Percentiles rank a stretch among this genome's conserved stretches.
phyloP scores from a whole-genome alignment of 2,113 vertebrate species.

The Crocuta crocuta region DNA sequence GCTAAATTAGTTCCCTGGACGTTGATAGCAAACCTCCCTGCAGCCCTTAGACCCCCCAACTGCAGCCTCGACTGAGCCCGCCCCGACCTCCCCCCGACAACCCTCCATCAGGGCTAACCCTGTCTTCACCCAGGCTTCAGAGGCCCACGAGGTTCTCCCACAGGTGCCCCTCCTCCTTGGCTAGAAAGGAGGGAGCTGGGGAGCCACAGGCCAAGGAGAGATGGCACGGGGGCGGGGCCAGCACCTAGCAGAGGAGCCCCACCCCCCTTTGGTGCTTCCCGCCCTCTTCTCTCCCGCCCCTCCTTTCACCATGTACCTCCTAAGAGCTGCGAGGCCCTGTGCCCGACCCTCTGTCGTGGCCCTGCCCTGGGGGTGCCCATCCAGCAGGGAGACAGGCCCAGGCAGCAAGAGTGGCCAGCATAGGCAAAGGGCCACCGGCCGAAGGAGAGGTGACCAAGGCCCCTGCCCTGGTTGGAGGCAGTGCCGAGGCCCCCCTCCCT shows the following conservation, averaged over 20 bases:
- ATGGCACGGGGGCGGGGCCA: too few relatives aligned
- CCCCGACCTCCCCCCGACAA: background rate
- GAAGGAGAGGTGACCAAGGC: background rate
- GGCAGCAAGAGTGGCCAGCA: background rate
- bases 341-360: rapidly evolving
- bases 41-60: background rate
- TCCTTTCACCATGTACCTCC: background rate
- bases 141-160: background rate
- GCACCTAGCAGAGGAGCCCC: too few relatives aligned
- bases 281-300: too few relatives aligned
- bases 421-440: rapidly evolving
- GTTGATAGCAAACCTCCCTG: background rate
- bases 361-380: rapidly evolving
- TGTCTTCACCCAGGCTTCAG: background rate
- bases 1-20: background rate
- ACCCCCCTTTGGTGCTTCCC: background rate
- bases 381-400: too few relatives aligned
- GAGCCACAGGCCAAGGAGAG: background rate
- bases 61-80: background rate
- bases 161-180: background rate
- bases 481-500: background rate
- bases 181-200: background rate
- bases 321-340: rapidly evolving
- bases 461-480: background rate
- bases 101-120: background rate